Evolutionary conservation across 2,888 invertebrate genomes (phyloP), one percentile per base, ranked within the genome.

Genomic region (Clivina fossor): DNA sequence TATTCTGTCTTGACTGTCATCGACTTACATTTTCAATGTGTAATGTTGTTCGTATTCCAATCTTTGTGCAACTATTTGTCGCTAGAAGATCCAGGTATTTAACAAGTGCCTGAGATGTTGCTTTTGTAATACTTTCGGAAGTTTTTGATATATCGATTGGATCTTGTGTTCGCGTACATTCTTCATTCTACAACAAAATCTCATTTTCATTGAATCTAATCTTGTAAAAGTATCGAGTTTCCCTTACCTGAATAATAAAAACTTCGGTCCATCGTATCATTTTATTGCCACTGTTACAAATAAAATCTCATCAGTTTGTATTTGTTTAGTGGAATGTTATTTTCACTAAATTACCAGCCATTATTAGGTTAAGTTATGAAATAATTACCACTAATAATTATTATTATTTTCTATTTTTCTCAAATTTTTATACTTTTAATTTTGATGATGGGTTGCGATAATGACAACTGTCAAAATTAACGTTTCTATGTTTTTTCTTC

Each of bases 231-330:
- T n/a, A n/a, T n/a, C n/a, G n/a, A n/a, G n/a, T n/a, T n/a, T 8
- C 13, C 33, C 56, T 61, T 67, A 83, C 84, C 76, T 86, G 82
- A 43, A 90, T 76, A 58, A 91, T 84, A 69, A 89, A 91, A 13
- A 90, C 86, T 76, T 91, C 90, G 0, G 89, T 90, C 86, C 90
- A 88, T 15, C 89, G 79, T 57, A 91, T 86, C 44, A 85, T 76
- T 49, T 78, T 72, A 60, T 73, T 75, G 55, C 80, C 78, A 63
- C 80, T 82, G 54, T 83, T 82, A 50, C 83, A 82, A 46, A 80
- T 75, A 69, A 85, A 86, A 74, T 89, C 88, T 35, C 85, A 83
- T 47, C 86, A n/a, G n/a, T n/a, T n/a, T n/a, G n/a, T n/a, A n/a
- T n/a, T n/a, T n/a, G n/a, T n/a, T n/a, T n/a, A n/a, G n/a, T n/a